Conservation (phyloP, 2,888 invertebrate genomes). For the Lathronympha strigana region DNA sequence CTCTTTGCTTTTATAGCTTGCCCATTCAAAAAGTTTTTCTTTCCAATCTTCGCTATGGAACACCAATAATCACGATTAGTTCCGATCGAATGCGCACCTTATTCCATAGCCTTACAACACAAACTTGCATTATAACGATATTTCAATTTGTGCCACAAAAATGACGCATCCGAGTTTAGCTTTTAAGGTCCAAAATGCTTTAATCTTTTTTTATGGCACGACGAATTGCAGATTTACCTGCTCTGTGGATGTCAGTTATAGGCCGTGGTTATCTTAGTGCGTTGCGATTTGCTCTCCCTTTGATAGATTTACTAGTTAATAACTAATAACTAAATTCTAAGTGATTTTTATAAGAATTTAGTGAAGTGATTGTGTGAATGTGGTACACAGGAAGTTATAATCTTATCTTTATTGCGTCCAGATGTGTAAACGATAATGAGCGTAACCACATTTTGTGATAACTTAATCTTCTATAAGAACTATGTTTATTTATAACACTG, state of each 20-base stretch:
- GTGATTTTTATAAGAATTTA: conserved; percentile 40
- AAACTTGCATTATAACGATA: conserved; percentile 46
- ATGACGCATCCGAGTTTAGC: conserved; percentile 26
- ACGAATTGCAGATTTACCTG: conserved; percentile 74
- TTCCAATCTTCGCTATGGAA: conserved; percentile 55
- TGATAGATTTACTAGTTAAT: conserved; percentile 49
- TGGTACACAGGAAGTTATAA: conserved; percentile 30
- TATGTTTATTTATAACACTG: conserved; percentile 17
- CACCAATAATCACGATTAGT: conserved; percentile 55
- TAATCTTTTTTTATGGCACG: conserved; percentile 55
- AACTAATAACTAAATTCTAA: too few relatives aligned
- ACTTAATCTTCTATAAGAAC: conserved; percentile 5
- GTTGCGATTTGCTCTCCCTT: conserved; percentile 35
- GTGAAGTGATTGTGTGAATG: conserved; percentile 17
- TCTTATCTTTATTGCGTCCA: conserved; percentile 30
- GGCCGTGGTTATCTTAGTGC: conserved; percentile 48
- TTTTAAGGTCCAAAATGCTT: conserved; percentile 46
- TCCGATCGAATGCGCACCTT: conserved; percentile 56
- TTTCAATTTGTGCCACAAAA: conserved; percentile 42
- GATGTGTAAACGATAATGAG: conserved; percentile 18
- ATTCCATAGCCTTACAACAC: conserved; percentile 50
- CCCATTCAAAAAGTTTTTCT: conserved; percentile 53
- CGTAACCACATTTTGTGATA: conserved; percentile 27
- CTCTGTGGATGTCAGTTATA: conserved; percentile 55
- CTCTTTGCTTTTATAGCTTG: conserved; percentile 41